These are phyloP conservation scores for Xanthia togata DNA, from an alignment of 2,888 invertebrate species.

Conservation along the genomic window DNA sequence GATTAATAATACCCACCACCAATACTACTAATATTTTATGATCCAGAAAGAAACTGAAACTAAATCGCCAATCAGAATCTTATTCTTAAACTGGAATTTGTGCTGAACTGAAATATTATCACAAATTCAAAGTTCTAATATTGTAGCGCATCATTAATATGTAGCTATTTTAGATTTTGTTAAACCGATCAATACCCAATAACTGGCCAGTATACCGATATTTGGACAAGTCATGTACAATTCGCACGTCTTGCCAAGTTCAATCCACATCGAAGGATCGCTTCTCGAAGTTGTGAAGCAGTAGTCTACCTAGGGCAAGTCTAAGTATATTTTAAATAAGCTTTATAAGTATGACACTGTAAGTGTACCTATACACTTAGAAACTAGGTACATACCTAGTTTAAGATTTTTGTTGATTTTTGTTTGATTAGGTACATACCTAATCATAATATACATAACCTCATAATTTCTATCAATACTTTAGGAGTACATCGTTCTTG, in stretches of 20 bases:
- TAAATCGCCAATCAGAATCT: background rate
- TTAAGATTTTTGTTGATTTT: too few relatives aligned
- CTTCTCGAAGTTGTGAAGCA: background rate
- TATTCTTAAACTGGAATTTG: background rate
- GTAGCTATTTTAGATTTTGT: background rate
- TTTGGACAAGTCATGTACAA: background rate
- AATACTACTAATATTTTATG: background rate
- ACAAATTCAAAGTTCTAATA: background rate
- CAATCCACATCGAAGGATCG: background rate
- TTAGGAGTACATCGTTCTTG: background rate
- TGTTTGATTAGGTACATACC: background rate
- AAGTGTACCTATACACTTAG: background rate
- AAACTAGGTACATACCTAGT: background rate
- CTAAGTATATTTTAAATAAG: conserved; percentile 4
- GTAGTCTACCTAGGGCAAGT: background rate
- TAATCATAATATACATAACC: background rate
- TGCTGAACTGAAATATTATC: background rate
- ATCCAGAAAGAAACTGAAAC: background rate
- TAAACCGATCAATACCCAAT: background rate
- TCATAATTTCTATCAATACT: background rate
- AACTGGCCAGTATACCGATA: background rate
- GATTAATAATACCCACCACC: background rate
- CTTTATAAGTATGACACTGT: background rate
- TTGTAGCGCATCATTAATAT: background rate
- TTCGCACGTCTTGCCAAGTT: background rate